Conservation (phyloP, 2,888 invertebrate species). For the Allolobophora icterica region DNA sequence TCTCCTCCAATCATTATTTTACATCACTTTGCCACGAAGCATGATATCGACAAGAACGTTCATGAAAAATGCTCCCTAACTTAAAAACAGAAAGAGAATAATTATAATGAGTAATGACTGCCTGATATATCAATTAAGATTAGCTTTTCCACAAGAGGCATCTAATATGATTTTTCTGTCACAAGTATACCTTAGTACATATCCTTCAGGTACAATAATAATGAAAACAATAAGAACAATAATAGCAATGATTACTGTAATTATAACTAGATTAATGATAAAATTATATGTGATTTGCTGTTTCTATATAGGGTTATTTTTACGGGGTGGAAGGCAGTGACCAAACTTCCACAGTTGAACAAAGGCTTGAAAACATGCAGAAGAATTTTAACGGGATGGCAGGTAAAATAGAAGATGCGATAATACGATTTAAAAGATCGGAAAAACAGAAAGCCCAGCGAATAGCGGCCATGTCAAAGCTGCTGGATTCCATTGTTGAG, state of each 20-base stretch:
- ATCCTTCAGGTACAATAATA: not conserved
- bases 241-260: constrained; percentile 13
- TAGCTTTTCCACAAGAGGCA: no score
- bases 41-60: no score
- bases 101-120: no score
- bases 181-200: no score
- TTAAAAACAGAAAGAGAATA: no score
- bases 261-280: not conserved
- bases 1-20: no score
- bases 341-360: constrained; percentile 54
- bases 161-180: no score
- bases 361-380: constrained; percentile 69
- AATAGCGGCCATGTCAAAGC: constrained; percentile 67
- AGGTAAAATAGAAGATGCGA: constrained; percentile 68
- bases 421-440: constrained; percentile 68
- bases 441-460: constrained; percentile 67
- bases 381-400: constrained; percentile 67
- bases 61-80: no score
- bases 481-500: constrained; percentile 66
- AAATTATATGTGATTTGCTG: not conserved
- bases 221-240: not conserved
- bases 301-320: constrained; percentile 53
- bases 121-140: no score
- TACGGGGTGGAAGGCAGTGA: constrained; percentile 65
- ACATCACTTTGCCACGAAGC: no score